Evolutionary conservation across 1,140 invertebrate genomes (phyloP).

Genomic region (Orchesella cincta): DNA sequence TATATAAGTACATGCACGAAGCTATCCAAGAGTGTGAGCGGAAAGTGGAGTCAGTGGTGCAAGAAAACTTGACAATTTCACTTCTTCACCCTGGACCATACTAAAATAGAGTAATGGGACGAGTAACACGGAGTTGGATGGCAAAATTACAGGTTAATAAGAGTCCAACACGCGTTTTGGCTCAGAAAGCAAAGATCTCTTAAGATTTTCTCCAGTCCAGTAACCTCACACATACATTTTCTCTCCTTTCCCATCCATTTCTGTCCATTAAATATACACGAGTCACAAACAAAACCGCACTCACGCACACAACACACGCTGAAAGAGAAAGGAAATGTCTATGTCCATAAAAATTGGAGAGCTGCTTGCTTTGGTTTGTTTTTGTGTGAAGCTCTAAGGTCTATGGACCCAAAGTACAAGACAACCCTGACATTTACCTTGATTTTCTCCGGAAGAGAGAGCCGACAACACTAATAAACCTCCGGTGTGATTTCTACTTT

Average conservation of each 20-base stretch:
- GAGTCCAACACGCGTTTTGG: too few species aligned
- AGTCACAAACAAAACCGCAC: neutral
- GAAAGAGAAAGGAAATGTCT: neutral
- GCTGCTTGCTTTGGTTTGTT: neutral
- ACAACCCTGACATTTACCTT: slow-evolving; percentile 16
- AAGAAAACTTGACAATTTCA: slow-evolving; percentile 26
- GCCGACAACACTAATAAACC: neutral
- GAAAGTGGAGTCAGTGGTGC: neutral
- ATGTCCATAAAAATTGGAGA: slow-evolving; percentile 6
- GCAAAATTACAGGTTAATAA: too few species aligned
- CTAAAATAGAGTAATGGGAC: neutral
- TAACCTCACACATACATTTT: too few species aligned
- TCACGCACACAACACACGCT: neutral
- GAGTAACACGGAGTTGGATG: too few species aligned
- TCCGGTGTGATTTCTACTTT: neutral
- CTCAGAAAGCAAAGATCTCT: too few species aligned
- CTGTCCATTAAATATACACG: neutral
- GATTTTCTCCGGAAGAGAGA: slow-evolving; percentile 10
- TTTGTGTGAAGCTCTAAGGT: neutral
- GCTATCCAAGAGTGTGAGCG: neutral
- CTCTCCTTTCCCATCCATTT: neutral
- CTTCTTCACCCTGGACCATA: neutral
- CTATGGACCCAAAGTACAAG: neutral
- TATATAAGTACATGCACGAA: neutral
- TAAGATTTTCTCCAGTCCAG: slow-evolving; percentile 1